Evolutionary conservation across 2,888 invertebrate species (phyloP), one percentile per base, ranked within the genome.

Genomic region (Phengaris arion): DNA sequence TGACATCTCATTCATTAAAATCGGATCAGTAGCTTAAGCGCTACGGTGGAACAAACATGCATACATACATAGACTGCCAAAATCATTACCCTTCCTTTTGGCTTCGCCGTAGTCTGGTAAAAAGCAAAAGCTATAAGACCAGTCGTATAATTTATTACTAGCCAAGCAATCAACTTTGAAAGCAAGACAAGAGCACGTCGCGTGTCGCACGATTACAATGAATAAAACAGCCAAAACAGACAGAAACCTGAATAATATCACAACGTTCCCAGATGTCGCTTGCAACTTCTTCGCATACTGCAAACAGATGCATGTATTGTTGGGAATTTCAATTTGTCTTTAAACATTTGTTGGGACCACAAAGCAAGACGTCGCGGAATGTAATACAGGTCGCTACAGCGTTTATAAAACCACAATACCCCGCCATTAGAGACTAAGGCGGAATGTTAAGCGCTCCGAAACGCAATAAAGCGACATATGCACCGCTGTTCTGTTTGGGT

Each of bases 321-420:
- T 77, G 75, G 76, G 74, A 78, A 77, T 75, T 75, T 72, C 74
- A 75, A 76, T 79, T 75, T 79, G 79, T 82, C 81, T 83, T 81
- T 80, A 83, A 79, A 79, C 81, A 83, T 83, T 81, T 79, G 75
- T 77, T 77, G 80, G 82, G 79, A 81, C 81, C 79, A 75, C 82
- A 81, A 75, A 81, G 82, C 82, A 84, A 84, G 83, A 85, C 83
- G 82, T 82, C 81, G 80, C 77, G 84, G 87, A 87, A 88, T 88
- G 87, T 86, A 86, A 87, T 88, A 87, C 84, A 85, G 85, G 85
- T 87, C 83, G 84, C 84, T 83, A 84, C 85, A 86, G 84, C 86
- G 86, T 86, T 87, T 89, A 89, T 86, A 88, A 87, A 88, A 90
- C 89, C 89, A 85, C 90, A 89, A 85, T 85, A 87, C 84, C 83